Evolutionary conservation across 2,888 invertebrate genomes (phyloP).

Genomic region (Rutpela maculata): DNA sequence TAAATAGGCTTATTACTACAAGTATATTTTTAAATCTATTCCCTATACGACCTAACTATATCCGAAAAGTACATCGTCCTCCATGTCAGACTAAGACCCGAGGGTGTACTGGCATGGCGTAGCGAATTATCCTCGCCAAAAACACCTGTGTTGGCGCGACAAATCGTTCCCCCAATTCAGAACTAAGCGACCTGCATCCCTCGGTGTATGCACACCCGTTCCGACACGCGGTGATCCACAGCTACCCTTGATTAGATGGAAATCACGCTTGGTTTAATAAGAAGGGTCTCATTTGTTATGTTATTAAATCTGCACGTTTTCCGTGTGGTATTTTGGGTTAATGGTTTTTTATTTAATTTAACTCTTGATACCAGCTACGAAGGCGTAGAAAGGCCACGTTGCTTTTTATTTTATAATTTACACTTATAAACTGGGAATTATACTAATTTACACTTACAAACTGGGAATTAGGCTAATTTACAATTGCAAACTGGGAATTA

Average conservation of each 20-base stretch:
- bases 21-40: background rate
- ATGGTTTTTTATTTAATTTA: slow-evolving; percentile 42
- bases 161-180: slow-evolving; percentile 57
- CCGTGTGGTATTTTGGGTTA: slow-evolving; percentile 44
- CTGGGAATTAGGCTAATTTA: too few relatives aligned
- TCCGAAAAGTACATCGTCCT: background rate
- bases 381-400: too few relatives aligned
- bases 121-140: slow-evolving; percentile 33
- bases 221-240: slow-evolving; percentile 59
- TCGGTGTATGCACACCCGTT: slow-evolving; percentile 51
- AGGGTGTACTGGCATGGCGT: slow-evolving; percentile 29
- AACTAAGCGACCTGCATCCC: slow-evolving; percentile 39
- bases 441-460: too few relatives aligned
- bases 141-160: slow-evolving; percentile 64
- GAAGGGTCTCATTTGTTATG: slow-evolving; percentile 20
- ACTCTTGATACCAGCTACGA: too few relatives aligned
- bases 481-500: too few relatives aligned
- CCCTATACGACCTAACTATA: slow-evolving; percentile 17
- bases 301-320: slow-evolving; percentile 44
- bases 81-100: background rate
- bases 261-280: slow-evolving; percentile 49
- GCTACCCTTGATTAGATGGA: slow-evolving; percentile 46
- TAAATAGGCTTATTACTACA: too few relatives aligned
- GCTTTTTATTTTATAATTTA: too few relatives aligned
- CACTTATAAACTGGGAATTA: too few relatives aligned